Base-by-base conservation (phyloP, 2,888 invertebrate genomes). In the Halictus quadricinctus region DNA sequence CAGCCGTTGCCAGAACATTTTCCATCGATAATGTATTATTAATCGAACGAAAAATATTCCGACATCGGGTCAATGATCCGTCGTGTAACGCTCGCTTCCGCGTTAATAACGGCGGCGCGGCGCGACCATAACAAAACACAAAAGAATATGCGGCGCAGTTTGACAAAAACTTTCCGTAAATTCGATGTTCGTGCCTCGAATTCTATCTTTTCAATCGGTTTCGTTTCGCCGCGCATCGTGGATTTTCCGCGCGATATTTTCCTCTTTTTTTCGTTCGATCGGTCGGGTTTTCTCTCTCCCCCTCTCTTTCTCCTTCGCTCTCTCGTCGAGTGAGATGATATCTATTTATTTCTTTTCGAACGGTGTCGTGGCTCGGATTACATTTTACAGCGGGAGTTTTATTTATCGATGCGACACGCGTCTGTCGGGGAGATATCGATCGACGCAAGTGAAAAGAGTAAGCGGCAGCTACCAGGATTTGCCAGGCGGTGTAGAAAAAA, bases 161-260 rank as follows among this genome's bases (percentile, higher is more conserved):
- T 86, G 81, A 81, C 85, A 81, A 86, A 58, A 73, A 73, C 60
- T 25, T 85, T 58, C 66, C 76, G 76, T 85, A 78, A 84, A 78
- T 81, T 76, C 85, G 72, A 43, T 46, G 75, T 75, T 72, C 77
- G 78, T 66, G 66, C 72, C 72, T 76, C 66, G 85, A 79, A 79
- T 81, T 83, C 72, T 25, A 81, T 72, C 78, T 48, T 54, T 81
- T 36, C 75, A 46, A 76, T 85, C 75, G 75, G 58, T 73, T 73
- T 46, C 75, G 75, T 41, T 54, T 54, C 76, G 46, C 46, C 36
- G 36, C 50, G 54, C 82, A 18, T 72, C 74, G 69, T 60, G 60
- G 66, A 64, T 77, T 80, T 77, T n/a, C 43, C 76, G 10, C 70
- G 48, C 73, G 72, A 18, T 41, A 6, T 50, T n/a, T 13, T 36